Conservation (phyloP, 2,113 vertebrate genomes). For the Hippocampus mohnikei region DNA sequence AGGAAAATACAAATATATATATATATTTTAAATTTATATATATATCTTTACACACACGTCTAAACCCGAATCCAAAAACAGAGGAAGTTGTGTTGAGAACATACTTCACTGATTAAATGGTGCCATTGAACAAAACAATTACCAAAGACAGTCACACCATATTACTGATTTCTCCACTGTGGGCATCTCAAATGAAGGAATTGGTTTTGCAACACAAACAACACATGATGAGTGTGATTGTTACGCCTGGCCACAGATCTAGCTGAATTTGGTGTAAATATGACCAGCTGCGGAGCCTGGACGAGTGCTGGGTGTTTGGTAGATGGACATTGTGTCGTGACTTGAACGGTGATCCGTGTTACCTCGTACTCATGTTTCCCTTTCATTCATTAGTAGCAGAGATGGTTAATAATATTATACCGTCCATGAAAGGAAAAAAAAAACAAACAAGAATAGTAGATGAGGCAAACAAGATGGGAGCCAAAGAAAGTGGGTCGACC, state of each 20-base stretch:
- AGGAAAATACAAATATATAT: conserved; percentile 14
- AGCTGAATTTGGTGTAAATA: conserved; percentile 21
- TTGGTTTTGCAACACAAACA: conserved; percentile 1
- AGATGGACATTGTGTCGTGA: conserved; percentile 4
- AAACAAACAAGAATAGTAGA: conserved; percentile 11
- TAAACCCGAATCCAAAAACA: conserved; percentile 4
- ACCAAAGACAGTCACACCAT: conserved; percentile 8
- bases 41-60: conserved; percentile 12
- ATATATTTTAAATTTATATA: too few relatives aligned
- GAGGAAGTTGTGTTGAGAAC: conserved; percentile 12
- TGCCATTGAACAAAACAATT: conserved; percentile 9
- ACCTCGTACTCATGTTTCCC: background rate
- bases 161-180: background rate
- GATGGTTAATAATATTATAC: background rate
- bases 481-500: conserved; percentile 25
- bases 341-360: background rate
- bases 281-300: conserved; percentile 41
- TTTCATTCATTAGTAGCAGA: conserved; percentile 16
- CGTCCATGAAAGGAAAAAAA: conserved; percentile 4
- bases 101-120: conserved; percentile 29
- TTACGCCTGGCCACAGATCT: background rate
- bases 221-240: conserved; percentile 22
- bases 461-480: conserved; percentile 16
- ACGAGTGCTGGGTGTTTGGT: conserved; percentile 13
- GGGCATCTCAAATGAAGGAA: conserved; percentile 16